Percentiles rank a stretch among this genome's conserved stretches.
Conservation (phyloP, 2,888 invertebrate species). For the Pogonocherus hispidulus region DNA sequence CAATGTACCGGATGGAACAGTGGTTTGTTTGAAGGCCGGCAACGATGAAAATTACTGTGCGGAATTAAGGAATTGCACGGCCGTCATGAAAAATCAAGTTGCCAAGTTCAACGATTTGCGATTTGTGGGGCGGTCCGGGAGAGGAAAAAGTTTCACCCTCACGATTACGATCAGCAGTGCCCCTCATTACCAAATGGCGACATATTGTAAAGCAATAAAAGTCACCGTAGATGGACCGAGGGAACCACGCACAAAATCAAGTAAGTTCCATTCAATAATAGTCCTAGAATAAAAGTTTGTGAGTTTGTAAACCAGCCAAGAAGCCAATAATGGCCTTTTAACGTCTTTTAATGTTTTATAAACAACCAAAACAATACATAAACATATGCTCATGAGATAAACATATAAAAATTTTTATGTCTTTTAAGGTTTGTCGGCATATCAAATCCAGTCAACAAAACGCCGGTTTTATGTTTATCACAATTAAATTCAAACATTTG, state of each 20-base stretch:
- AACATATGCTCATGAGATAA: constrained; percentile 59
- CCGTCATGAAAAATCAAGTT: constrained; percentile 97
- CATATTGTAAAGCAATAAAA: constrained; percentile 97
- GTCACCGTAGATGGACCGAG: constrained; percentile 99
- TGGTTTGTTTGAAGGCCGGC: constrained; percentile 94
- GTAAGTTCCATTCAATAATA: constrained; percentile 74
- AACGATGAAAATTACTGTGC: constrained; percentile 99
- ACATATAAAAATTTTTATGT: constrained; percentile 61
- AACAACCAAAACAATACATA: constrained; percentile 53
- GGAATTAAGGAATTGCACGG: constrained; percentile 92
- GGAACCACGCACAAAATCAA: constrained; percentile 96
- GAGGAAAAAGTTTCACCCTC: constrained; percentile 96
- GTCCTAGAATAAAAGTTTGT: neutral
- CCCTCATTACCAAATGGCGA: constrained; percentile 86
- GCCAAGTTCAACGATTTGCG: constrained; percentile 99
- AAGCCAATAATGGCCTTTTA: constrained; percentile 51
- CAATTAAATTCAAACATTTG: constrained; percentile 56
- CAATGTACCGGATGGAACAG: constrained; percentile 93
- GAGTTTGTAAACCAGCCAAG: constrained; percentile 48
- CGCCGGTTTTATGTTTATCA: constrained; percentile 55
- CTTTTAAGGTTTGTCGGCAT: constrained; percentile 62
- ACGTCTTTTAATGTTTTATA: constrained; percentile 51
- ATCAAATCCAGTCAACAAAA: constrained; percentile 47
- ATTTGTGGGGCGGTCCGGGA: constrained; percentile 96
- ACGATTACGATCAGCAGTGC: constrained; percentile 91